Conservation (phyloP, 2,113 vertebrate species). For the chimpanzee (Pan troglodytes) region NHGRI_mPanTro3-v2.1_pri NC_072416.2:4108501-4109000, state of each 20-base stretch:
- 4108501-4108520: neutral
- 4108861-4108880: no score
- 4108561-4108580: neutral
- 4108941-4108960: neutral
- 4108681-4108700: neutral
- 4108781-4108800: neutral
- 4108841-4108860: neutral
- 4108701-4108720: neutral
- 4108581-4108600: neutral
- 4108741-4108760: neutral
- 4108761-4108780: no score
- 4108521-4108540: no score
- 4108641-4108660: fast-evolving
- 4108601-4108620: neutral
- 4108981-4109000: neutral
- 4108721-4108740: neutral
- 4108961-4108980: fast-evolving
- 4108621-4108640: neutral
- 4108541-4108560: fast-evolving
- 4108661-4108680: neutral
- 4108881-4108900: fast-evolving
- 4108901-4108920: neutral
- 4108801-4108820: neutral
- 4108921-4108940: neutral
- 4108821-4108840: neutral